phyloP scores from a whole-genome alignment of 2,113 vertebrate genomes.

The Zosterops pallidus region DNA sequence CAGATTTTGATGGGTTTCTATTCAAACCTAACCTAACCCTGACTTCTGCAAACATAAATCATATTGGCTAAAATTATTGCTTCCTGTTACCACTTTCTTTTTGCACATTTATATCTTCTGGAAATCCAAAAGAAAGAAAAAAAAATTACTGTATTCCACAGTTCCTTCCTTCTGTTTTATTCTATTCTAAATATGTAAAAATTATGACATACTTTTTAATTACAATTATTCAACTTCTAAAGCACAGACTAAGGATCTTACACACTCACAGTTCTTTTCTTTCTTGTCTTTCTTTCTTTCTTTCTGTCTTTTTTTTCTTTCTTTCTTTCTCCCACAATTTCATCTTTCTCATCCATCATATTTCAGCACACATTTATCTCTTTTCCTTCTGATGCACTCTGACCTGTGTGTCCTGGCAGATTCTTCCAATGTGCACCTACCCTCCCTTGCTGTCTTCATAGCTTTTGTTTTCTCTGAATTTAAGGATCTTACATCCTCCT shows the following conservation, averaged over 20 bases:
- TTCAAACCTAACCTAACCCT: neutral
- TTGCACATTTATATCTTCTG: neutral
- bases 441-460: neutral
- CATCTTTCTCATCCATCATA: neutral
- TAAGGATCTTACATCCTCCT: neutral
- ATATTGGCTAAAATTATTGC: neutral
- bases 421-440: rapidly evolving
- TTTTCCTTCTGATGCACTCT: neutral
- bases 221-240: neutral
- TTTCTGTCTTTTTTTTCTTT: neutral
- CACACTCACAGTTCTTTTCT: neutral
- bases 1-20: neutral
- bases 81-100: neutral
- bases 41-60: neutral
- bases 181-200: neutral
- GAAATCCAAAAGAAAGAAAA: neutral
- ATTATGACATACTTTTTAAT: neutral
- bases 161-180: neutral
- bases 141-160: neutral
- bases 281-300: neutral
- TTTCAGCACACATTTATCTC: neutral
- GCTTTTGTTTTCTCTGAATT: neutral
- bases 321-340: neutral
- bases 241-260: neutral
- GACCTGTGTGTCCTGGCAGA: neutral